These are phyloP conservation scores for Drosophila engyochracea DNA, from an alignment of 2,888 invertebrate species.

Conservation along the genomic window DNA sequence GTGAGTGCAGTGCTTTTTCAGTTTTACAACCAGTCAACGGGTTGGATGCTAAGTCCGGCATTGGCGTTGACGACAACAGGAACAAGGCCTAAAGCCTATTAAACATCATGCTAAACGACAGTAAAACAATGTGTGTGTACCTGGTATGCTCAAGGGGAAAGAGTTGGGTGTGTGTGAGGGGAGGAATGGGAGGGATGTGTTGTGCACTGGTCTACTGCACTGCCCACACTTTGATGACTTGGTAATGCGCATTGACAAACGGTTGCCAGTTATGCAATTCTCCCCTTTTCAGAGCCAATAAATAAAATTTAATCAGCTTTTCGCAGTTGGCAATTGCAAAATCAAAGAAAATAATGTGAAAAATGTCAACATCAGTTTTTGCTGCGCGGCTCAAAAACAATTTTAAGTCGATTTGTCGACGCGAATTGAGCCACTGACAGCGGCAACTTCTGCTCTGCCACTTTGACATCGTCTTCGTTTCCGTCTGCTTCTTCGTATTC, in stretches of 20 bases:
- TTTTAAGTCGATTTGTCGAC: slow-evolving; percentile 75
- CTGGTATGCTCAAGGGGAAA: slow-evolving; percentile 7
- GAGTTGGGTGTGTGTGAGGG: background rate
- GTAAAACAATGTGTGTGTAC: slow-evolving; percentile 73
- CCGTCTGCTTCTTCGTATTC: background rate
- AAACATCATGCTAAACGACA: slow-evolving; percentile 79
- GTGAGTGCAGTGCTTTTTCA: slow-evolving; percentile 18
- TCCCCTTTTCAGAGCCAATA: slow-evolving; percentile 42
- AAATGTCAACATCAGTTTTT: slow-evolving; percentile 49
- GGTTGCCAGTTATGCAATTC: slow-evolving; percentile 30
- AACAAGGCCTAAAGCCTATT: slow-evolving; percentile 72
- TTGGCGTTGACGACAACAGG: slow-evolving; percentile 41
- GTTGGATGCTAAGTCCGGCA: slow-evolving; percentile 45
- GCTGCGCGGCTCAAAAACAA: slow-evolving; percentile 66
- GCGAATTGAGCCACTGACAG: slow-evolving; percentile 40
- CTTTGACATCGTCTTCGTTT: background rate
- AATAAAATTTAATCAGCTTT: slow-evolving; percentile 68
- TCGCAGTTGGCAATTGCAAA: slow-evolving; percentile 35
- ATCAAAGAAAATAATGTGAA: slow-evolving; percentile 55
- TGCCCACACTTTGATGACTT: slow-evolving; percentile 33
- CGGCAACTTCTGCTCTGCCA: slow-evolving; percentile 9
- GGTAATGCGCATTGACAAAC: slow-evolving; percentile 62
- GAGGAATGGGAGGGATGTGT: background rate
- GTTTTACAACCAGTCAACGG: slow-evolving; percentile 57
- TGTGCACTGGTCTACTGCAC: slow-evolving; percentile 51